These are phyloP conservation scores for Synergus umbraculus DNA, from an alignment of 2,888 invertebrate genomes.

Conservation along the genomic window DNA sequence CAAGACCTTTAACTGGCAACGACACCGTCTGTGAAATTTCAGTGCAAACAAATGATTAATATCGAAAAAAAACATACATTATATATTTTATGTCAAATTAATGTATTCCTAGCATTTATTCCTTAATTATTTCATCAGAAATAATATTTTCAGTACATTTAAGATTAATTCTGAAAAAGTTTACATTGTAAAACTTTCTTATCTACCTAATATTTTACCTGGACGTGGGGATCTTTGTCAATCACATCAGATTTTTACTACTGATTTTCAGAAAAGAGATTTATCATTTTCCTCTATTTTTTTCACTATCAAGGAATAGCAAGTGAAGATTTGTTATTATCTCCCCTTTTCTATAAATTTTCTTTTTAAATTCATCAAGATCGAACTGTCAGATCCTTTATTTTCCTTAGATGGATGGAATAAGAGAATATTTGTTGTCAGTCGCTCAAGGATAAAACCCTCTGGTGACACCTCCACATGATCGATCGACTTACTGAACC, in stretches of 20 bases:
- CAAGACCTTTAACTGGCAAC: slow-evolving; percentile 20
- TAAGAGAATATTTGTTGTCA: slow-evolving; percentile 21
- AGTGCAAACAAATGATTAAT: not conserved
- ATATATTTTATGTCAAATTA: not conserved
- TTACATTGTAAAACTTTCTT: not conserved
- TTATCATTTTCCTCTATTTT: not conserved
- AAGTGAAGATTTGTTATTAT: not conserved
- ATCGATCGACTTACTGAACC: slow-evolving; percentile 24
- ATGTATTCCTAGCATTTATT: no score
- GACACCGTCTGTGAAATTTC: not conserved
- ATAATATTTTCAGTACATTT: not conserved
- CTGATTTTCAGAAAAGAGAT: not conserved
- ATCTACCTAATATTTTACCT: not conserved
- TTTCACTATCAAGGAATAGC: not conserved
- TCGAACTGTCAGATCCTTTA: not conserved
- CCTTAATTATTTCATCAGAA: no score
- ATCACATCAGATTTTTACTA: not conserved
- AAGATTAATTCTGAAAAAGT: not conserved
- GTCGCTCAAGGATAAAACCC: slow-evolving; percentile 19
- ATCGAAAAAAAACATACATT: not conserved
- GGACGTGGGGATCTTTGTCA: not conserved
- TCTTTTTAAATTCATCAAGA: not conserved
- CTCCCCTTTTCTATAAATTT: not conserved
- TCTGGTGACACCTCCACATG: slow-evolving; percentile 13
- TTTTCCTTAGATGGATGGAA: not conserved